A percentile compares a stretch with the other conserved stretches of the same genome.
phyloP scores from a whole-genome alignment of 2,888 invertebrate genomes.

The Erynnis tages region DNA sequence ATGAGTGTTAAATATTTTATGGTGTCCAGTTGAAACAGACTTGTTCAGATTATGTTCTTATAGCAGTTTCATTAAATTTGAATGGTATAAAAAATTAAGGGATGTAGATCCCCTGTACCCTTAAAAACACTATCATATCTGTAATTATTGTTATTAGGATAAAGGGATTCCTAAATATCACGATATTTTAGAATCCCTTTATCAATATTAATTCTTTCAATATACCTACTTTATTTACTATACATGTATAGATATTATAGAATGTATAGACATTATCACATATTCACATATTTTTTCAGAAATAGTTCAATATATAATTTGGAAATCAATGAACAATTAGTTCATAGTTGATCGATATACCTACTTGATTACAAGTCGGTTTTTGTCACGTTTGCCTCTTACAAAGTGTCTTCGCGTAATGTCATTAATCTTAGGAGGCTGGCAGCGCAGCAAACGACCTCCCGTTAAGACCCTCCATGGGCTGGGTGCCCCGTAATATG shows the following conservation, averaged over 20 bases:
- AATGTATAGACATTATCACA: too few species aligned
- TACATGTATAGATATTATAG: too few species aligned
- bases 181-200: too few species aligned
- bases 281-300: too few species aligned
- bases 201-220: too few species aligned
- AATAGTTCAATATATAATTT: too few species aligned
- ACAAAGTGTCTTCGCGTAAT: conserved; percentile 73
- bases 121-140: too few species aligned
- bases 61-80: conserved; percentile 7
- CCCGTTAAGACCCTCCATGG: conserved; percentile 76
- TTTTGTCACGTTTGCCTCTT: conserved; percentile 69
- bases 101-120: too few species aligned
- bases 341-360: conserved; percentile 18
- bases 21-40: conserved; percentile 64
- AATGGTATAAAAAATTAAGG: not conserved
- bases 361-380: conserved; percentile 37
- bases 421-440: conserved; percentile 77
- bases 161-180: too few species aligned
- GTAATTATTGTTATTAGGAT: too few species aligned
- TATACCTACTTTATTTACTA: too few species aligned
- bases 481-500: conserved; percentile 70
- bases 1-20: conserved; percentile 79
- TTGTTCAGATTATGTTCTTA: conserved; percentile 33
- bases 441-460: conserved; percentile 79
- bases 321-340: conserved; percentile 11